Evolutionary conservation across 2,113 vertebrate genomes (phyloP), one percentile per base, ranked within the genome.

Genomic region (Ophiodon elongatus): DNA sequence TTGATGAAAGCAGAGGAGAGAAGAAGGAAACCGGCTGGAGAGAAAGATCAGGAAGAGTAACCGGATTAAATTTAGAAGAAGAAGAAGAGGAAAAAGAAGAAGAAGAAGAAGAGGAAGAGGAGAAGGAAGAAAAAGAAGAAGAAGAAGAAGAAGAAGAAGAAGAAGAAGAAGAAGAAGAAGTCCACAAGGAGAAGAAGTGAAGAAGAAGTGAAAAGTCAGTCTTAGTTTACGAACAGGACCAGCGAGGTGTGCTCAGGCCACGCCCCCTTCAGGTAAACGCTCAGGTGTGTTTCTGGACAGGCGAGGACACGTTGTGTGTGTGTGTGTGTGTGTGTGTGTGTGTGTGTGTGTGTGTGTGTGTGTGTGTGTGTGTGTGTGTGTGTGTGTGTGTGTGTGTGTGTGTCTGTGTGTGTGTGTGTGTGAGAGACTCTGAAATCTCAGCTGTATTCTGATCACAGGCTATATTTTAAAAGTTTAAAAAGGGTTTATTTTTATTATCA

Each of bases 231-330:
- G 4, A 57, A 27, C 57, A 31, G 57, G 57, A 57, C n/a, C n/a
- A 14, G n/a, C 21, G 21, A 76, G 76, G 80, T 83, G 80, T 31
- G 78, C 31, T 35, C 47, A 71, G 47, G 60, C 73, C 73, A 69
- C 87, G 72, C 87, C 87, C 87, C 78, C 82, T 50, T 37, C 50
- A 70, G 54, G 54, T 25, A 27, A 57, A 27, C 54, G 54, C 54
- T 57, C 54, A 27, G 71, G 70, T 75, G 75, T 64, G 64, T 56
- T 60, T 27, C 19, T 59, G 47, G 43, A 50, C 73, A 65, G 39
- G 64, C 71, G 1, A 21, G 47, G 17, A 64, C 84, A 52, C 13
- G 47, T 5, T 8, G 47, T 50, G 47, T 23, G 47, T 50, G 47
- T 3, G 47, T 3, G 47, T 8, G 47, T 21, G 47, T 8, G 47